These are phyloP conservation scores for Mus minutoides DNA, from an alignment of 2,797 vertebrate species.

Conservation along the genomic window DNA sequence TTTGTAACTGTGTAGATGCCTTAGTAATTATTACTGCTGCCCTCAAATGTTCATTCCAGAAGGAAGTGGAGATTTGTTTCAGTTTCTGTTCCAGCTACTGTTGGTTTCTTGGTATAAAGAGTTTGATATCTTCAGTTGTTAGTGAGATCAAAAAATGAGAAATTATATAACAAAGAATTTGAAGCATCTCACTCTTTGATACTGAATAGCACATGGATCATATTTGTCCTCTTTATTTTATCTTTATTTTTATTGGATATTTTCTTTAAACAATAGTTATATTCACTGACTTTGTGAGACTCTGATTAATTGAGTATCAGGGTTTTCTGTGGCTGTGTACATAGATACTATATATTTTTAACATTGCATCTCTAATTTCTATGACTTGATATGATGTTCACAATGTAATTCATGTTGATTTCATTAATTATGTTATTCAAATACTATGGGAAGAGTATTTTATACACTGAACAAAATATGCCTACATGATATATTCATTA, in stretches of 20 bases:
- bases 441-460: background rate
- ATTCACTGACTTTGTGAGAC: background rate
- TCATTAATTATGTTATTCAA: background rate
- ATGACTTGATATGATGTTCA: background rate
- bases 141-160: background rate
- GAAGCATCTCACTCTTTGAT: background rate
- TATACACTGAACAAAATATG: background rate
- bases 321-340: background rate
- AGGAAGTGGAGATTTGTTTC: background rate
- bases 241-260: no score
- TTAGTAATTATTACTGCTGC: background rate
- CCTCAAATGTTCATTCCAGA: background rate
- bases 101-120: background rate
- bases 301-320: background rate
- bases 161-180: background rate
- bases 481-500: background rate
- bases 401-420: background rate
- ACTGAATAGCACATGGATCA: accelerated
- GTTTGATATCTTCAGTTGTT: background rate
- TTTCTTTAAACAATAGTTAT: background rate
- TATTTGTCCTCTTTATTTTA: no score
- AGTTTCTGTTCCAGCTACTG: background rate
- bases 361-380: background rate
- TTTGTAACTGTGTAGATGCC: no score
- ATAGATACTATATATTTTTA: background rate